phyloP scores from a whole-genome alignment of 2,888 invertebrate genomes.

The Geophilus truncorum region DNA sequence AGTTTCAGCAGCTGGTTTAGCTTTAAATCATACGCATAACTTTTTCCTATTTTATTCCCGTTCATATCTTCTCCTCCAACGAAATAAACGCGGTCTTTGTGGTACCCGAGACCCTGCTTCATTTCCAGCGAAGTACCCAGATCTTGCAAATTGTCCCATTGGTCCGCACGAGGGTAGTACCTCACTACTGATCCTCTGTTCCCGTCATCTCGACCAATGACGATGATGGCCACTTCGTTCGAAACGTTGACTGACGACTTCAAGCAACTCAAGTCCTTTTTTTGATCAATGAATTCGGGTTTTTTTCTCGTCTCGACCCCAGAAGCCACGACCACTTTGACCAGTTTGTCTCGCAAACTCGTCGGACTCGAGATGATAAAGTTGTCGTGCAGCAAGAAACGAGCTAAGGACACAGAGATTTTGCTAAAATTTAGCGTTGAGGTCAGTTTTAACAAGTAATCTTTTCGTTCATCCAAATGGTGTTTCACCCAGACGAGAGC shows the following conservation, averaged over 20 bases:
- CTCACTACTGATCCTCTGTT: not conserved
- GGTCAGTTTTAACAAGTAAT: not conserved
- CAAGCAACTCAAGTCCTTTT: not conserved
- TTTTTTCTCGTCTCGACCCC: not conserved
- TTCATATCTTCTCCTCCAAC: constrained; percentile 31
- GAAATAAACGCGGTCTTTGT: not conserved
- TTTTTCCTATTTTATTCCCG: not conserved
- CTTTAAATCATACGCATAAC: not conserved
- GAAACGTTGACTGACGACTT: not conserved
- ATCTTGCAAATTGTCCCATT: not conserved
- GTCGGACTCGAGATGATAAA: not conserved
- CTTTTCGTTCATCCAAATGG: not conserved
- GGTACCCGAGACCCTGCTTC: not conserved
- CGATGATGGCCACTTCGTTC: not conserved
- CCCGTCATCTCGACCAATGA: constrained; percentile 7
- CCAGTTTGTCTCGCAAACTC: not conserved
- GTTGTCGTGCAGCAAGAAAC: not conserved
- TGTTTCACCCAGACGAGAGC: not conserved
- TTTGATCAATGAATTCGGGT: not conserved
- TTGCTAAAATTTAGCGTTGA: not conserved
- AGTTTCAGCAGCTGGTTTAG: not conserved
- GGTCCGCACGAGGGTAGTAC: not conserved
- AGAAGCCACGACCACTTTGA: not conserved
- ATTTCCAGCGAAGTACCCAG: not conserved
- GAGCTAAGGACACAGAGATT: not conserved